Base-by-base conservation (phyloP, 2,113 vertebrate genomes). In the Lathamus discolor region DNA sequence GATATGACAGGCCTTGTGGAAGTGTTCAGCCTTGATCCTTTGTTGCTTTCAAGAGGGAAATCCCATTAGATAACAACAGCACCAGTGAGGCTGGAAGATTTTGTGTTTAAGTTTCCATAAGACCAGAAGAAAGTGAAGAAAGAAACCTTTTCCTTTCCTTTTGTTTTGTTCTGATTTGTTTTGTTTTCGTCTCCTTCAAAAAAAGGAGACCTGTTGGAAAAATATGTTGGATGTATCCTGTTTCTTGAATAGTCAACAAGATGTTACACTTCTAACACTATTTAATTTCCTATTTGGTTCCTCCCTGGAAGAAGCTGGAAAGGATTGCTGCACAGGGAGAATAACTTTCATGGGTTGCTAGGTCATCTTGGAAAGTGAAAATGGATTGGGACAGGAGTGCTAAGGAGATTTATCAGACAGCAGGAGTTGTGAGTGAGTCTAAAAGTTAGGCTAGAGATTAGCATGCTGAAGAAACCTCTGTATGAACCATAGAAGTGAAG, bases 1-100 rank as follows among this genome's bases (percentile, higher is more conserved):
- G 86, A 29, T 39, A 1, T 39, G 88, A 89, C 91, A 94, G 54
- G 25, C 20, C 70, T 78, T 37, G 62, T 91, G 61, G 57, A 94
- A 93, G 35, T 28, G 73, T 35, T 93, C 88, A 93, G 86, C 76
- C 88, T 64, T 85, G 68, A 66, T 69, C 43, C 52, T 92, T 78
- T 48, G 43, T 12, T 88, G 72, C 51, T 90, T 94, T 74, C 52
- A 48, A 29, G 68, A 61, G 61, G 64, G 93, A 95, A 93, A 94
- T 88, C 51, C 86, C 61, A 57, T 44, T 86, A 61, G 51, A 29
- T 90, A 93, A 74, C n/a, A 80, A 81, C 24, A 61, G 10, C 31
- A 39, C 72, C 1, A 7, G 37, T 61, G n/a, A 72, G 35, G 23
- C 55, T 78, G 68, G 46, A 61, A 90, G 55, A 29, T 64, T 86